Evolutionary conservation across 2,113 vertebrate species (phyloP).

Genomic region (Buteo buteo): DNA sequence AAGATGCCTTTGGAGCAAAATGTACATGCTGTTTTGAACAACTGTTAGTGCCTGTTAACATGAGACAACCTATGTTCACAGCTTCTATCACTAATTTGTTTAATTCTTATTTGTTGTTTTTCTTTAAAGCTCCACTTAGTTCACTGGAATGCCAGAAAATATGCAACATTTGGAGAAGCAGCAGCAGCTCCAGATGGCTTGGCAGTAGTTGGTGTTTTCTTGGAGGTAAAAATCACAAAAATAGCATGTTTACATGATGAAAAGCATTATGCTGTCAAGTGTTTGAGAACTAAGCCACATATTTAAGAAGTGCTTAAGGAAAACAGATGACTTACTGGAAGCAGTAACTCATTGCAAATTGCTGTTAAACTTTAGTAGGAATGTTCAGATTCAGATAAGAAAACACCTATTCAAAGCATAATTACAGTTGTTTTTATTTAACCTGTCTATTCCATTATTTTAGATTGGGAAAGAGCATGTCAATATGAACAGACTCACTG

Average conservation of each 20-base stretch:
- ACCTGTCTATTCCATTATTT: constrained; percentile 14
- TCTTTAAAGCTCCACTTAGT: constrained; percentile 89
- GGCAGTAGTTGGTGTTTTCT: constrained; percentile 90
- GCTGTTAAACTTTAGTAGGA: not conserved
- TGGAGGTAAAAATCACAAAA: constrained; percentile 81
- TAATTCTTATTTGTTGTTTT: not conserved
- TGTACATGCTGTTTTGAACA: not conserved
- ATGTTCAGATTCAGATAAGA: not conserved
- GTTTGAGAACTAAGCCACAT: constrained; percentile 16
- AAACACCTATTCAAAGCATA: not conserved
- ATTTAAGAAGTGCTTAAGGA: constrained; percentile 27
- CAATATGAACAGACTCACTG: constrained; percentile 88
- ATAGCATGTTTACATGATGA: constrained; percentile 36
- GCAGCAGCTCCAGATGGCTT: constrained; percentile 86
- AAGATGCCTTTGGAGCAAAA: not conserved
- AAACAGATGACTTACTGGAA: constrained; percentile 29
- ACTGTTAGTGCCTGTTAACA: not conserved
- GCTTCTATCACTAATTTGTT: not conserved
- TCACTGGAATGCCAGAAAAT: constrained; percentile 93
- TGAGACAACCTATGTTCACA: not conserved
- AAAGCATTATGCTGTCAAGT: constrained; percentile 36
- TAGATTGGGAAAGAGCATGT: constrained; percentile 86
- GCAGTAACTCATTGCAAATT: not conserved
- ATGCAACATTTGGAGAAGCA: constrained; percentile 86
- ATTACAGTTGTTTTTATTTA: not conserved